These are phyloP conservation scores for Oxygymnocypris stewartii DNA, from an alignment of 2,113 vertebrate genomes.

Conservation along the genomic window DNA sequence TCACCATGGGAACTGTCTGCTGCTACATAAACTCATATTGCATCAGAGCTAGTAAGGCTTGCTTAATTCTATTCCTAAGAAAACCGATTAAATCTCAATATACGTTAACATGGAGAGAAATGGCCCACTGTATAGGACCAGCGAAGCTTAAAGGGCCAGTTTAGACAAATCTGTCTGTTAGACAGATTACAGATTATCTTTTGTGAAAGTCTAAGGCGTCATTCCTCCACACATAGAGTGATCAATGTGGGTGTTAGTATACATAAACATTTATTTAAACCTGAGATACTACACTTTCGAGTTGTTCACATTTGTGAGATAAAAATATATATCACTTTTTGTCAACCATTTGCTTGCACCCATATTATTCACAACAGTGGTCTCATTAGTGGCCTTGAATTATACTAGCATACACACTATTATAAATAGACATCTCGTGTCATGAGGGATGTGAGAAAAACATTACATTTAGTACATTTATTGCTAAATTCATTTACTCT, in stretches of 20 bases:
- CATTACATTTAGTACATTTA: not conserved
- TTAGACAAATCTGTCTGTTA: constrained; percentile 37
- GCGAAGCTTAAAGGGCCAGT: constrained; percentile 10
- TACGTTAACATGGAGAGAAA: not conserved
- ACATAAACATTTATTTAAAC: not conserved
- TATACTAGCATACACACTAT: not conserved
- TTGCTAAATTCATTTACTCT: not conserved
- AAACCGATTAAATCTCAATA: constrained; percentile 23
- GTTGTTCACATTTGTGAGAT: not conserved
- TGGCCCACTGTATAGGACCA: constrained; percentile 18
- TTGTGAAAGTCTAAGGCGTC: not conserved
- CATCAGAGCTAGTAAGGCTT: constrained; percentile 13
- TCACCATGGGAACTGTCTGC: constrained; percentile 1
- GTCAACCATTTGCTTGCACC: not conserved
- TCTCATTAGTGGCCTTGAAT: not conserved
- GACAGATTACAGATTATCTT: constrained; percentile 26
- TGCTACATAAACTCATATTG: not conserved
- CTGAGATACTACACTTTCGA: not conserved
- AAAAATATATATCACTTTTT: not conserved
- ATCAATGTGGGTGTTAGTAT: constrained; percentile 4
- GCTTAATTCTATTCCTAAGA: constrained; percentile 19
- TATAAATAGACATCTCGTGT: not conserved
- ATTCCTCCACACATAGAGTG: not conserved
- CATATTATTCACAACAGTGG: not conserved
- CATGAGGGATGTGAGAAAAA: not conserved